A percentile compares a stretch with the other conserved stretches of the same genome.
phyloP scores from a whole-genome alignment of 2,797 vertebrate species.

The Myiothlypis coronata region DNA sequence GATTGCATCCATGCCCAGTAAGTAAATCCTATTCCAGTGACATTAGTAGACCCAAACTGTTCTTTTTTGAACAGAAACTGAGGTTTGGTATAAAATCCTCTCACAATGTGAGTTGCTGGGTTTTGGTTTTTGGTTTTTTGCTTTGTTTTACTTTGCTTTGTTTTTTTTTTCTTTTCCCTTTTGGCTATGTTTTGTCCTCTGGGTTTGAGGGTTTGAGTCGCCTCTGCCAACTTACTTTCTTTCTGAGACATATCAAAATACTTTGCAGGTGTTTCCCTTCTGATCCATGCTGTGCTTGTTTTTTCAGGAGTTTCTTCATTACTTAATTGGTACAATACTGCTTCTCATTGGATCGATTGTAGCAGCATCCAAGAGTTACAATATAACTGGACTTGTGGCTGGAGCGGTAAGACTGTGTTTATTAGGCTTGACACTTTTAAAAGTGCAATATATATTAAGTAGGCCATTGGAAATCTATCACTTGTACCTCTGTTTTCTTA shows the following conservation, averaged over 20 bases:
- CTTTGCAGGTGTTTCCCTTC: not conserved
- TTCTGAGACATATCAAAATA: not conserved
- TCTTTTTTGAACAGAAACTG: not conserved
- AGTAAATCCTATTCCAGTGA: not conserved
- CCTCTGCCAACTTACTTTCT: not conserved
- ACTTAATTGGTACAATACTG: slow-evolving; percentile 84
- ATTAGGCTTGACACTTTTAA: not conserved
- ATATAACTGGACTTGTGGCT: slow-evolving; percentile 75
- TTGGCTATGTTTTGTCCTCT: not conserved
- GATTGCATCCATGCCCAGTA: not conserved
- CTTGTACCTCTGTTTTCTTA: not conserved
- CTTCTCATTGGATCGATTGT: slow-evolving; percentile 88
- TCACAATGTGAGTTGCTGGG: not conserved
- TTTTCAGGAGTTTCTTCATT: slow-evolving; percentile 92
- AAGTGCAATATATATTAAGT: not conserved
- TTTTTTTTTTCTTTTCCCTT: not conserved
- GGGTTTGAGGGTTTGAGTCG: not conserved
- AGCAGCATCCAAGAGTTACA: slow-evolving; percentile 75
- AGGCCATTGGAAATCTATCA: not conserved
- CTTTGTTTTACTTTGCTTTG: not conserved
- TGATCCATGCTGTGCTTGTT: slow-evolving; percentile 1
- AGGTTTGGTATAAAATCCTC: not conserved
- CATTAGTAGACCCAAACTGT: not conserved
- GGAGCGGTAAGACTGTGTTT: slow-evolving; percentile 80
- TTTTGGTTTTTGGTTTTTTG: accelerated